Evolutionary conservation across 2,113 vertebrate genomes (phyloP).

Genomic region (Onychostoma macrolepis): DNA sequence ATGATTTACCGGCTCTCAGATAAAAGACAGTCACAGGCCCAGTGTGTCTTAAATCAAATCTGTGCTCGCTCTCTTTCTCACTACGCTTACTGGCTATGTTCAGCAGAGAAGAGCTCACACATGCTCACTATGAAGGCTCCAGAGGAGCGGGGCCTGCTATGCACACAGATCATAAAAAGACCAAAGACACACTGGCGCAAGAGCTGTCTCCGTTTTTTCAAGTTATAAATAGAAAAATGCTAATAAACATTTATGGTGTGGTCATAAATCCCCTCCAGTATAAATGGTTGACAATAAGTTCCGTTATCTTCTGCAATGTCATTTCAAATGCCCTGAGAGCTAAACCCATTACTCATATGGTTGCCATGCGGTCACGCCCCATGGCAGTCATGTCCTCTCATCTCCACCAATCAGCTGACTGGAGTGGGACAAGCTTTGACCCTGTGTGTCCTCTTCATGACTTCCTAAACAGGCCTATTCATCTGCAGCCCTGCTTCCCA

Average conservation of each 20-base stretch:
- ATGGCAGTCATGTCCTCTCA: conserved; percentile 53
- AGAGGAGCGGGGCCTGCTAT: conserved; percentile 64
- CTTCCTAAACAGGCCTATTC: conserved; percentile 58
- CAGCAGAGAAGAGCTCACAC: conserved; percentile 24
- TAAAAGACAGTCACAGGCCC: conserved; percentile 78
- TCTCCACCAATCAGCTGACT: conserved; percentile 60
- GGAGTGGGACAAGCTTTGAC: conserved; percentile 38
- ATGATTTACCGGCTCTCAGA: conserved; percentile 82
- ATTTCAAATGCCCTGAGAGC: conserved; percentile 71
- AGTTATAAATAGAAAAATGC: conserved; percentile 81
- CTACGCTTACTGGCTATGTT: conserved; percentile 17
- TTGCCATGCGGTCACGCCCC: conserved; percentile 48
- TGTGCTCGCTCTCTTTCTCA: conserved; percentile 8
- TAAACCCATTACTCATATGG: conserved; percentile 66
- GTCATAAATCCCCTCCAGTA: conserved; percentile 75
- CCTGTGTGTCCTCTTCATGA: conserved; percentile 58
- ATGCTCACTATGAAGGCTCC: conserved; percentile 66
- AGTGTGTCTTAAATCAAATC: conserved; percentile 78
- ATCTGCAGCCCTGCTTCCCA: conserved; percentile 57
- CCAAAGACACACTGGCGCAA: conserved; percentile 68
- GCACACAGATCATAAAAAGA: conserved; percentile 70
- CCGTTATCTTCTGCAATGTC: conserved; percentile 75
- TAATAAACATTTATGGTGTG: conserved; percentile 80
- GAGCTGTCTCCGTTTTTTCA: conserved; percentile 71
- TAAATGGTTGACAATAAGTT: conserved; percentile 75